These are phyloP conservation scores for Protosalanx chinensis DNA, from an alignment of 2,797 vertebrate species.

Conservation along the genomic window DNA sequence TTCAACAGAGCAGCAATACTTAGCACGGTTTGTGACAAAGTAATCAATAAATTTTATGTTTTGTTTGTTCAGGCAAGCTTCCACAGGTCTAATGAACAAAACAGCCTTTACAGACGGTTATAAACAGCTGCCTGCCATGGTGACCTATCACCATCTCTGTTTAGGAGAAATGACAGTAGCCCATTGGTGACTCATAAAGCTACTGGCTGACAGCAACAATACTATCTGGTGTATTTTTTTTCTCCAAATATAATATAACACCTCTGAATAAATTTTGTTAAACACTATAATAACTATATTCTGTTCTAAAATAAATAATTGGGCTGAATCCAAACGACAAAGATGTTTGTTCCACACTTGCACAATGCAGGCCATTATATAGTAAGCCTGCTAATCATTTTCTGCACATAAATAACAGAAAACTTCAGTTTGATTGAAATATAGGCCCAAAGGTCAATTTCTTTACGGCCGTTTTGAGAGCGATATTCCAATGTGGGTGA, in stretches of 20 bases:
- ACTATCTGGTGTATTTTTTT: background rate
- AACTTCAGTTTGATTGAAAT: too few species aligned
- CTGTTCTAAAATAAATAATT: too few species aligned
- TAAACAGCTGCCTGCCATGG: slow-evolving; percentile 64
- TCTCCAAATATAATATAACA: background rate
- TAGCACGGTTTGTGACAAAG: background rate
- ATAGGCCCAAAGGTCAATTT: too few species aligned
- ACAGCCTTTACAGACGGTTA: slow-evolving; percentile 40
- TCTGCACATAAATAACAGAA: too few species aligned
- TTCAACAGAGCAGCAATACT: background rate
- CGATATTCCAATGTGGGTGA: too few species aligned
- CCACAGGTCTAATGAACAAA: slow-evolving; percentile 30
- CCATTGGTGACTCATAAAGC: background rate
- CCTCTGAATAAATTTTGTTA: too few species aligned
- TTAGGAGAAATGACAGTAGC: slow-evolving; percentile 31
- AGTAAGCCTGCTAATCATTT: too few species aligned
- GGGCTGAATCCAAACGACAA: too few species aligned
- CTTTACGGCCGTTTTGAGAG: too few species aligned
- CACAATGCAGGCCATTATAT: too few species aligned
- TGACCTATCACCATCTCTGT: slow-evolving; percentile 50
- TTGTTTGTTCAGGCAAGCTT: slow-evolving; percentile 27
- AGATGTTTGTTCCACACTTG: too few species aligned
- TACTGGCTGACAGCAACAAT: background rate
- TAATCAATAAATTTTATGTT: background rate
- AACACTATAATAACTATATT: too few species aligned